These are phyloP conservation scores for Camponotus fellah DNA, from an alignment of 2,888 invertebrate genomes.

Conservation along the genomic window DNA sequence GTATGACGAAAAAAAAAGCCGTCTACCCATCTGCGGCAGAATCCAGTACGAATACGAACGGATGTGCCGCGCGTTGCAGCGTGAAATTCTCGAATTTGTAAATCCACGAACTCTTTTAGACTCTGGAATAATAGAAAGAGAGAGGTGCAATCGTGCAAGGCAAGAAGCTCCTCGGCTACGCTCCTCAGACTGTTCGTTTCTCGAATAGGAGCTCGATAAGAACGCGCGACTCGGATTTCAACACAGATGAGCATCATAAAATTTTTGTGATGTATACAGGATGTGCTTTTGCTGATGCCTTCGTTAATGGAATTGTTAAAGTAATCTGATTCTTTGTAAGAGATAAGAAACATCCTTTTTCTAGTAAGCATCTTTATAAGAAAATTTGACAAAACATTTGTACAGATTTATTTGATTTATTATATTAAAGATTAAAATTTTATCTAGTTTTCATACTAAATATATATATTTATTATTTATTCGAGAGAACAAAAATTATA, in stretches of 20 bases:
- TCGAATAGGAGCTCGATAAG: slow-evolving; percentile 10
- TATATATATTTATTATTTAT: not conserved
- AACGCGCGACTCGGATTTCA: slow-evolving; percentile 29
- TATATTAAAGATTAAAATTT: not conserved
- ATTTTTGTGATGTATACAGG: slow-evolving; percentile 20
- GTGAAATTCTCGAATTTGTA: slow-evolving; percentile 57
- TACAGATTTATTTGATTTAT: not conserved
- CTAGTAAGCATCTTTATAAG: not conserved
- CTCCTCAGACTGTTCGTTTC: slow-evolving; percentile 23
- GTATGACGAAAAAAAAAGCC: slow-evolving; percentile 61
- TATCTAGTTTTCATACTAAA: not conserved
- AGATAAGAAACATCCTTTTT: not conserved
- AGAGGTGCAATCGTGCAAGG: slow-evolving; percentile 25
- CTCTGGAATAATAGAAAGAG: slow-evolving; percentile 22
- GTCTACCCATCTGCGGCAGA: slow-evolving; percentile 51
- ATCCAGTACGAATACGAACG: slow-evolving; percentile 53
- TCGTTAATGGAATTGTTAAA: not conserved
- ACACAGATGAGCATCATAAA: slow-evolving; percentile 14
- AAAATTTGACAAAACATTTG: not conserved
- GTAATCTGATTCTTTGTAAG: not conserved
- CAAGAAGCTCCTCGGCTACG: slow-evolving; percentile 21
- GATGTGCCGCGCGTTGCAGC: slow-evolving; percentile 36
- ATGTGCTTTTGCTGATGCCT: not conserved
- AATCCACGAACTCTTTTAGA: slow-evolving; percentile 3
- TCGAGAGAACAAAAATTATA: too few relatives aligned